These are phyloP conservation scores for Sphyrna mokarran DNA, from an alignment of 2,113 vertebrate genomes.

Conservation along the genomic window DNA sequence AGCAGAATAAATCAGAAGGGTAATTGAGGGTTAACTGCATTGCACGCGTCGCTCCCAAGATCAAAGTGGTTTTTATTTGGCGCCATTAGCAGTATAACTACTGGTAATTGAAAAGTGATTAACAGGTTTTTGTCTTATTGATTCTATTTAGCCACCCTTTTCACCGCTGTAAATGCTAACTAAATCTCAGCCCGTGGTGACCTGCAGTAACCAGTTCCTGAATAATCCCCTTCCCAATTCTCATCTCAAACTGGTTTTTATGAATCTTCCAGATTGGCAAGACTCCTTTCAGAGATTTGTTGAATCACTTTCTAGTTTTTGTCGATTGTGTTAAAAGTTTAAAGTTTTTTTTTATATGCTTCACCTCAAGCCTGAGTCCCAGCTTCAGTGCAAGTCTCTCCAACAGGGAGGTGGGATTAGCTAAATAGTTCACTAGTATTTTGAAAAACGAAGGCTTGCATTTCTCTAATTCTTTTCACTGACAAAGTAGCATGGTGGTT, in stretches of 20 bases:
- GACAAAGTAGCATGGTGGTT: too few relatives aligned
- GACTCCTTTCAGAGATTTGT: neutral
- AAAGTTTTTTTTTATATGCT: neutral
- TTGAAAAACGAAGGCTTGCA: neutral
- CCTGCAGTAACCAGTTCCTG: neutral
- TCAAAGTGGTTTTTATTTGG: constrained; percentile 14
- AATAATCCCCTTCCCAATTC: neutral
- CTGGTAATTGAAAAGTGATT: constrained; percentile 32
- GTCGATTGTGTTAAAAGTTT: neutral
- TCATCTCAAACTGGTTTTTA: neutral
- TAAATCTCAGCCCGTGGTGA: neutral
- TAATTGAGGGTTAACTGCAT: neutral
- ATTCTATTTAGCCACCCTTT: too few relatives aligned
- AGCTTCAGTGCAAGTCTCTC: neutral
- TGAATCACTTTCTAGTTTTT: neutral
- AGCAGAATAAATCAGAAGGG: neutral
- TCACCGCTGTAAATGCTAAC: neutral
- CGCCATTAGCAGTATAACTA: neutral
- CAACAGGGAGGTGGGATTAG: neutral
- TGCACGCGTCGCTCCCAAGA: neutral
- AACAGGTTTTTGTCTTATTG: neutral
- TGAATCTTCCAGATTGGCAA: neutral
- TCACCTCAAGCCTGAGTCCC: neutral
- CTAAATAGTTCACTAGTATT: neutral
- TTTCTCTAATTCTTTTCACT: neutral